A percentile compares a stretch with the other conserved stretches of the same genome.
Evolutionary conservation across 2,888 invertebrate genomes (phyloP).

Genomic region (Fragum fragum): DNA sequence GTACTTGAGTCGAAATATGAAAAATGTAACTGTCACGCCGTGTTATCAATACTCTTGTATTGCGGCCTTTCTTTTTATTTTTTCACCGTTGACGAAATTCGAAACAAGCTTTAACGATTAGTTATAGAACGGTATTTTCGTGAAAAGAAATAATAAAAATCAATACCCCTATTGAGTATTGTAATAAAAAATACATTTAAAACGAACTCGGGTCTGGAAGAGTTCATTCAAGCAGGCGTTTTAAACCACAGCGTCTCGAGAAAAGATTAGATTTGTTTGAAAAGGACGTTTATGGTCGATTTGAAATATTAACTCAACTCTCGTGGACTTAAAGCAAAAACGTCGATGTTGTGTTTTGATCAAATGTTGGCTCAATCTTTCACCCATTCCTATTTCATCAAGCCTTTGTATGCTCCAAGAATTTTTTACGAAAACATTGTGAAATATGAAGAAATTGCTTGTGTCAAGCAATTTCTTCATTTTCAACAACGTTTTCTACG

Average conservation of each 20-base stretch:
- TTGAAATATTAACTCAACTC: conserved; percentile 24
- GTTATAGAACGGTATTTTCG: conserved; percentile 8
- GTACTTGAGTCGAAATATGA: conserved; percentile 10
- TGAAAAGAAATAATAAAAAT: conserved; percentile 30
- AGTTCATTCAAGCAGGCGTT: conserved; percentile 10
- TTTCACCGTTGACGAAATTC: conserved; percentile 4
- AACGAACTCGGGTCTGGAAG: neutral
- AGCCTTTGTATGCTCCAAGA: too few relatives aligned
- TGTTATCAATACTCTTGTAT: conserved; percentile 27
- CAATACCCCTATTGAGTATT: conserved; percentile 28
- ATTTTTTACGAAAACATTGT: too few relatives aligned
- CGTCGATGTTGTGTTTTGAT: too few relatives aligned
- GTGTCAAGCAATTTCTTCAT: too few relatives aligned
- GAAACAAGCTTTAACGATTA: conserved; percentile 20
- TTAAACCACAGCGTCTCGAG: conserved; percentile 14
- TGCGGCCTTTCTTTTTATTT: conserved; percentile 4
- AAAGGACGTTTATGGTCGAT: conserved; percentile 11
- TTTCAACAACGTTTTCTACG: too few relatives aligned
- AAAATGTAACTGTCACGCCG: conserved; percentile 20
- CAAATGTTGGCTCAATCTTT: too few relatives aligned
- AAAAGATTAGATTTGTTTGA: neutral
- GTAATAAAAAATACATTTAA: conserved; percentile 33
- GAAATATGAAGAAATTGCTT: too few relatives aligned
- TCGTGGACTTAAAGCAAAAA: too few relatives aligned
- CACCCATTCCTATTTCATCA: too few relatives aligned